phyloP scores from a whole-genome alignment of 2,797 vertebrate genomes.

The Vespertilio murinus region DNA sequence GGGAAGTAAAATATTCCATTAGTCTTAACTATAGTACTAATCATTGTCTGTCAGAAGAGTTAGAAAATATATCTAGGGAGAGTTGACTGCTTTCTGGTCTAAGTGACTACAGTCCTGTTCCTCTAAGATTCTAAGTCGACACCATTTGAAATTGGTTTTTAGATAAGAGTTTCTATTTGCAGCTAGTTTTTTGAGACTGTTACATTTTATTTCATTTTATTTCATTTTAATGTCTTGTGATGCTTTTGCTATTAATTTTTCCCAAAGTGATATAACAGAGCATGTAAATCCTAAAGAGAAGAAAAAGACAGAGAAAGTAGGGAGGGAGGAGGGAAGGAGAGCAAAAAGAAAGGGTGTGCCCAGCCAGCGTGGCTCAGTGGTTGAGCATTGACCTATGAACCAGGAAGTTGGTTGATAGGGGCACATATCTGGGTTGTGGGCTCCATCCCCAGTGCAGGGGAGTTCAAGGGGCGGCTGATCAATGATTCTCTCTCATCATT shows the following conservation, averaged over 20 bases:
- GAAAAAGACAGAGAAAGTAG: background rate
- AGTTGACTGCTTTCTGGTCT: background rate
- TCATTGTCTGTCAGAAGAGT: background rate
- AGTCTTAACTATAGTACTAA: background rate
- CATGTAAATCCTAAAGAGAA: constrained; percentile 21
- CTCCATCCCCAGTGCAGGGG: too few species aligned
- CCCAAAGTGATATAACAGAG: background rate
- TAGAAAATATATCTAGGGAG: background rate
- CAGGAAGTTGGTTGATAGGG: too few species aligned
- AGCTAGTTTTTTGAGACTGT: background rate
- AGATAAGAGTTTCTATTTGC: background rate
- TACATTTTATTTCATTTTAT: constrained; percentile 28
- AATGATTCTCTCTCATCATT: too few species aligned
- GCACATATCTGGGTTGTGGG: too few species aligned
- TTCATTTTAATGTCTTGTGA: background rate
- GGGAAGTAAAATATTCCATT: background rate
- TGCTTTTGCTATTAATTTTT: constrained; percentile 2
- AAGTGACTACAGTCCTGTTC: background rate
- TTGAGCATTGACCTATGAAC: too few species aligned
- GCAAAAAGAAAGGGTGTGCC: background rate
- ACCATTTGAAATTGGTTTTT: background rate
- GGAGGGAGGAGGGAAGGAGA: background rate
- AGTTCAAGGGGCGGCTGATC: too few species aligned
- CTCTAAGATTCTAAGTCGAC: background rate
- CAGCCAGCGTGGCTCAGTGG: too few species aligned